Percentiles rank a stretch among this genome's conserved stretches.
These are phyloP conservation scores for Labeo calbasu DNA, from an alignment of 2,797 vertebrate genomes.

Conservation along the genomic window DNA sequence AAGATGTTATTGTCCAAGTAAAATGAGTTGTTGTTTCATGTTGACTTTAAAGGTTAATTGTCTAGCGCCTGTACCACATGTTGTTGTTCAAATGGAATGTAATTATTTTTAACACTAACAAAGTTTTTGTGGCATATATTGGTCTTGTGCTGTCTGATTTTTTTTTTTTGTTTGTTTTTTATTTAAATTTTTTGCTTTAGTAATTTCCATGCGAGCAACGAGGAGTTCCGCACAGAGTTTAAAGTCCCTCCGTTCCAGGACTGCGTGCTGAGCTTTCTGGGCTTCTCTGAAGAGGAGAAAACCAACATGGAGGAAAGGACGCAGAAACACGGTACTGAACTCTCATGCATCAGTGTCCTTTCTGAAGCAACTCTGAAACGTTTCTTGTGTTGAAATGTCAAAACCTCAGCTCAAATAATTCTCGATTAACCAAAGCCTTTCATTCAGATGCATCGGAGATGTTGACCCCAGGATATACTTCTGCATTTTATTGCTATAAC, in stretches of 20 bases:
- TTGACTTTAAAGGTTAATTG: too few species aligned
- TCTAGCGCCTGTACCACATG: too few species aligned
- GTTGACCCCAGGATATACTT: not conserved
- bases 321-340: conserved; percentile 87
- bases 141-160: conserved; percentile 4
- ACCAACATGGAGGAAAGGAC: conserved; percentile 96
- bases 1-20: too few species aligned
- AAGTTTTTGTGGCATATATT: not conserved
- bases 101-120: too few species aligned
- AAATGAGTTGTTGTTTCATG: too few species aligned
- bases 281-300: conserved; percentile 95
- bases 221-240: conserved; percentile 89
- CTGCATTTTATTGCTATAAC: conserved; percentile 15
- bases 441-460: not conserved
- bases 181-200: conserved; percentile 66
- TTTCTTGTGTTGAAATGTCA: conserved; percentile 2
- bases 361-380: not conserved
- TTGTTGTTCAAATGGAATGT: too few species aligned
- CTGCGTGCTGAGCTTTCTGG: conserved; percentile 91
- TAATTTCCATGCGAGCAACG: conserved; percentile 84
- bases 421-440: conserved; percentile 2
- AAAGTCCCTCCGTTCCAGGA: conserved; percentile 98
- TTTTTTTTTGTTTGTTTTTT: not conserved
- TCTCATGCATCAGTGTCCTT: not conserved
- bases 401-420: not conserved